Evolutionary conservation across 2,888 invertebrate genomes (phyloP).

Genomic region (Orthosia incerta): DNA sequence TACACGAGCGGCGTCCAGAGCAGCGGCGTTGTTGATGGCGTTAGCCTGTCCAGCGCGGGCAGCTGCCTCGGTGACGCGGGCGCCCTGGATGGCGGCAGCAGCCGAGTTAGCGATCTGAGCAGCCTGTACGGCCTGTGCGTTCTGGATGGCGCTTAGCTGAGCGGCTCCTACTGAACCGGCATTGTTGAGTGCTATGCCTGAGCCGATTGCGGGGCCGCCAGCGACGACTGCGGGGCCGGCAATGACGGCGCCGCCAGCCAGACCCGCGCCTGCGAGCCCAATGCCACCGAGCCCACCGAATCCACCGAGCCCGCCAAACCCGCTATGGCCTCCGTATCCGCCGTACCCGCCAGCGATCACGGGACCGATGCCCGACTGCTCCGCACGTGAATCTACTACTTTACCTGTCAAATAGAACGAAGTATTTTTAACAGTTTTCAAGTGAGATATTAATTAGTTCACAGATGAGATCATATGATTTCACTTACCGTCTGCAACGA

Average conservation of each 20-base stretch:
- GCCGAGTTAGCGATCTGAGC: conserved; percentile 86
- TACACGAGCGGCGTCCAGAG: conserved; percentile 84
- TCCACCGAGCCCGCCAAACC: conserved; percentile 54
- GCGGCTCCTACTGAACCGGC: conserved; percentile 86
- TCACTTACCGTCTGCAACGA: conserved; percentile 82
- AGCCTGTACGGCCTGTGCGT: conserved; percentile 86
- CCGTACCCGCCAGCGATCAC: conserved; percentile 65
- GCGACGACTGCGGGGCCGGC: conserved; percentile 66
- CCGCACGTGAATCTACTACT: conserved; percentile 77
- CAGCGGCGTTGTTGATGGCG: conserved; percentile 87
- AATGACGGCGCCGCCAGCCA: conserved; percentile 55
- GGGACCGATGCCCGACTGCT: conserved; percentile 72
- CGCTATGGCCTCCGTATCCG: conserved; percentile 44
- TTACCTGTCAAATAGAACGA: conserved; percentile 55
- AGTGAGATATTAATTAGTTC: neutral
- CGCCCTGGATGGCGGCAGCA: conserved; percentile 87
- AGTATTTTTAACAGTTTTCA: neutral
- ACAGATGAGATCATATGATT: neutral
- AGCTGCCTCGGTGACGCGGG: conserved; percentile 84
- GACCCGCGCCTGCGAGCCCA: conserved; percentile 58
- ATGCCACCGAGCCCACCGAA: conserved; percentile 43
- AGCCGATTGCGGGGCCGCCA: conserved; percentile 72
- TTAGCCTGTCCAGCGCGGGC: conserved; percentile 84
- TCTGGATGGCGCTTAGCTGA: conserved; percentile 87
- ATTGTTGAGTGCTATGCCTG: conserved; percentile 81